Conservation (phyloP, 2,888 invertebrate genomes). For the Epinotia bilunana region DNA sequence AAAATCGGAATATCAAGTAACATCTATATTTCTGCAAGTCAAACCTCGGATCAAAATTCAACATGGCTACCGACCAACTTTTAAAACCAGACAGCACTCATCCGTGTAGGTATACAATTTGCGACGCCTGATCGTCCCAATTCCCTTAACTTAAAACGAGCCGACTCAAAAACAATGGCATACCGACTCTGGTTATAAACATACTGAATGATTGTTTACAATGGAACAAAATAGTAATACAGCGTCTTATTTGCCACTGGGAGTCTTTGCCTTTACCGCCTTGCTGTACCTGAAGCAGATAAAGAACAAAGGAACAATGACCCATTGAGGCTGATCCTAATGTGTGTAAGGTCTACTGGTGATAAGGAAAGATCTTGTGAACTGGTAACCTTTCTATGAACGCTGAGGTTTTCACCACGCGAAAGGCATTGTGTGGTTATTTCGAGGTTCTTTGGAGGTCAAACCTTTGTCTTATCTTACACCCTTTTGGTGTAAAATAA, state of each 20-base stretch:
- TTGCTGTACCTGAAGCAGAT: constrained; percentile 23
- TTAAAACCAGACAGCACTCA: constrained; percentile 45
- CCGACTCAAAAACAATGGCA: constrained; percentile 67
- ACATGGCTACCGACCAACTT: background rate
- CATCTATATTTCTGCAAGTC: background rate
- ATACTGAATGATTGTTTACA: constrained; percentile 63
- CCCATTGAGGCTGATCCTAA: constrained; percentile 22
- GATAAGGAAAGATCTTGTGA: constrained; percentile 28
- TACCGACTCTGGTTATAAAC: constrained; percentile 60
- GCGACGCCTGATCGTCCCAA: constrained; percentile 35
- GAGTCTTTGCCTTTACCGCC: constrained; percentile 55
- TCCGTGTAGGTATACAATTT: constrained; percentile 34
- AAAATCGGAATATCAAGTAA: background rate
- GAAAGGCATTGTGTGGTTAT: constrained; percentile 12
- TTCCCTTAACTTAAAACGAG: constrained; percentile 52
- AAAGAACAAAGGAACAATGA: constrained; percentile 27
- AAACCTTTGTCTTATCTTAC: constrained; percentile 16
- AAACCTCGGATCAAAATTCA: background rate
- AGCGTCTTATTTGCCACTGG: constrained; percentile 74
- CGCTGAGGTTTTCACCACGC: constrained; percentile 9
- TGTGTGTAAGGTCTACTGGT: constrained; percentile 21
- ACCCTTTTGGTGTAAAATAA: background rate
- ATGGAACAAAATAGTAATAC: constrained; percentile 67
- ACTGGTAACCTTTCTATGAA: constrained; percentile 34
- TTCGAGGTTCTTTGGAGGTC: constrained; percentile 5